Base-by-base conservation (phyloP, 2,888 invertebrate genomes). In the Mystacides longicornis region DNA sequence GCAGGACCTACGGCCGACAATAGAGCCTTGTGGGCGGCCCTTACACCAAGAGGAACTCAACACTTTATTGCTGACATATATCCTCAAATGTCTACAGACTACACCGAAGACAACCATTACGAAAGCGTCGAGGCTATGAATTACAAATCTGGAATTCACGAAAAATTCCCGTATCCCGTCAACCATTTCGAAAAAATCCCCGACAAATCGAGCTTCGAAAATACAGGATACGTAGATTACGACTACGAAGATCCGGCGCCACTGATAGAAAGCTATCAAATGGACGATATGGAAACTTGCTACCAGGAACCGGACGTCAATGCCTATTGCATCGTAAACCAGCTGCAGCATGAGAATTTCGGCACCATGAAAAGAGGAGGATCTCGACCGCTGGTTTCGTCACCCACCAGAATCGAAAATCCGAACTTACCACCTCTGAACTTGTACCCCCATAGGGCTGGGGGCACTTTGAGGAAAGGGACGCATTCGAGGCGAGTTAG, bases 181-280 rank as follows among this genome's bases (percentile, higher is more conserved):
- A 54, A 52, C 16, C 53, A 60, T 18, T 60, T 55, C 23, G 58
- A 60, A 19, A 59, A 61, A 50, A 49, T 59, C 16, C 56, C 51
- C 14, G 60, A 60, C 21, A 62, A 61, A 43, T 46, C 56, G n/a
- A 74, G 79, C 56, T 85, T 85, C 67, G 85, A 85, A 69, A 89
- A 89, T 67, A 84, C 85, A 54, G 84, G 86, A 23, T 87, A 88
- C 68, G 84, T 87, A 69, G 88, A 52, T 69, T 87, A 87, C 50
- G 90, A 91, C 63, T 86, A 86, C 67, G 89, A 88, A 68, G 89
- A 89, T 65, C 85, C 88, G 2, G 86, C 87, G 1, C 84, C 87
- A 0, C 67, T 86, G 51, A 86, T 86, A 67, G 87, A 87, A 64
- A 86, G 81, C 64, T 87, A 87, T 71, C 83, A 84, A 58, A 67